A percentile compares a stretch with the other conserved stretches of the same genome.
These are phyloP conservation scores for Drosophila infuscata DNA, from an alignment of 2,888 invertebrate genomes.

Conservation along the genomic window DNA sequence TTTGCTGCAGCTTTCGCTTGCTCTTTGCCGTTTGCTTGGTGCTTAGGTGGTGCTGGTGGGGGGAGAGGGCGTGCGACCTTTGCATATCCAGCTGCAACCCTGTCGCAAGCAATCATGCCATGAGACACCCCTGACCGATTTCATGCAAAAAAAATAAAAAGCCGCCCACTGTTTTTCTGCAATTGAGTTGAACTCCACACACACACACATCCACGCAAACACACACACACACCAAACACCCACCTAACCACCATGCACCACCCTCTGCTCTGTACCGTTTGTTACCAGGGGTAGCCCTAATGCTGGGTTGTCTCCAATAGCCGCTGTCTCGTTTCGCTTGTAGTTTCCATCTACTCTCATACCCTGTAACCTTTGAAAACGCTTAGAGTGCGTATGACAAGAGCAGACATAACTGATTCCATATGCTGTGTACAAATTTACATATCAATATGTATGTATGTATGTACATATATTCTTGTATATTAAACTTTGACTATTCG, in stretches of 20 bases:
- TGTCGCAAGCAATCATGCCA: slow-evolving; percentile 20
- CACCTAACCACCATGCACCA: background rate
- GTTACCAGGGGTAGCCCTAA: slow-evolving; percentile 57
- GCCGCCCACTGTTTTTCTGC: slow-evolving; percentile 37
- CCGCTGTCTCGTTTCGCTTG: slow-evolving; percentile 29
- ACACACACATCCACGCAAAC: background rate
- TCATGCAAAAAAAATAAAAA: slow-evolving; percentile 16
- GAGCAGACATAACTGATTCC: background rate
- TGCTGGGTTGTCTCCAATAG: slow-evolving; percentile 42
- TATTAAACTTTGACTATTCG: background rate
- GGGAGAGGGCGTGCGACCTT: slow-evolving; percentile 39
- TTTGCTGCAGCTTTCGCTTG: slow-evolving; percentile 36
- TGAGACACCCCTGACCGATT: slow-evolving; percentile 47
- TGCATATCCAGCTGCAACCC: slow-evolving; percentile 41
- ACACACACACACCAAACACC: background rate
- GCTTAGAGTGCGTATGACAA: background rate
- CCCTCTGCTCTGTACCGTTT: slow-evolving; percentile 1
- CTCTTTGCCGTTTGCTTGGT: slow-evolving; percentile 40
- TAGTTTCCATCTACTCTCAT: slow-evolving; percentile 21
- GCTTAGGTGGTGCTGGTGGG: slow-evolving; percentile 12
- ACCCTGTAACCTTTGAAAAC: background rate
- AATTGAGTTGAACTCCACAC: slow-evolving; percentile 16
- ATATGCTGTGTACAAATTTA: background rate
- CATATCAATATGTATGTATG: background rate
- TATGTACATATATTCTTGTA: background rate